Evolutionary conservation across 2,888 invertebrate genomes (phyloP), one percentile per base, ranked within the genome.

Genomic region (Empis stercorea): DNA sequence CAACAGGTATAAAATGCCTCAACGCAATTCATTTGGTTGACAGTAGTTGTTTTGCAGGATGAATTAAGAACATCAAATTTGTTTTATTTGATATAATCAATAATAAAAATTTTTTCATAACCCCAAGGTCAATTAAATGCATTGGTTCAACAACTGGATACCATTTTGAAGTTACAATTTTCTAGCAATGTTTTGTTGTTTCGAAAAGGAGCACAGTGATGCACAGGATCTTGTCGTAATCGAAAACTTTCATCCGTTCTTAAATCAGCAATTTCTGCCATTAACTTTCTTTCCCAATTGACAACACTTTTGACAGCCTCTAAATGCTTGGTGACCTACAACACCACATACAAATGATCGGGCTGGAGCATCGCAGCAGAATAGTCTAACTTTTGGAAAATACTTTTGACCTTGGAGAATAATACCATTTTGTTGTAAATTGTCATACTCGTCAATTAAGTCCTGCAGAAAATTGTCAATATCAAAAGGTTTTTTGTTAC

Each of bases 61-160:
- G n/a, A 23, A 14, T 27, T 7, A n/a, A 20, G n/a, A 34, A 38
- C 11, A 20, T 43, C 13, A 39, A 49, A 40, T 41, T 39, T 4
- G 40, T 46, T 39, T 46, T 51, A 27, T 47, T 47, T 10, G 45
- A 16, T 13, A 47, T 30, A 43, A 51, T 30, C 16, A 43, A 38
- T 36, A 44, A 27, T 30, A 51, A 45, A 46, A 49, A 36, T 41
- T 48, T 51, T 17, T 48, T 45, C 44, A 48, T 47, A 9, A 52
- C 50, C 10, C 48, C 48, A 34, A 50, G 37, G n/a, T 48, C 48
- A 15, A 51, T 43, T 4, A 51, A 32, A 44, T 45, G 16, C 48
- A 34, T 47, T 43, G 48, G 10, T 30, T 47, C 16, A 48, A 41
- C 43, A 27, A 11, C 23, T 10, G 10, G 34, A 13, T 2, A 45